Evolutionary conservation across 2,113 vertebrate species (phyloP).

Genomic region (Telmatochromis brachygnathus): DNA sequence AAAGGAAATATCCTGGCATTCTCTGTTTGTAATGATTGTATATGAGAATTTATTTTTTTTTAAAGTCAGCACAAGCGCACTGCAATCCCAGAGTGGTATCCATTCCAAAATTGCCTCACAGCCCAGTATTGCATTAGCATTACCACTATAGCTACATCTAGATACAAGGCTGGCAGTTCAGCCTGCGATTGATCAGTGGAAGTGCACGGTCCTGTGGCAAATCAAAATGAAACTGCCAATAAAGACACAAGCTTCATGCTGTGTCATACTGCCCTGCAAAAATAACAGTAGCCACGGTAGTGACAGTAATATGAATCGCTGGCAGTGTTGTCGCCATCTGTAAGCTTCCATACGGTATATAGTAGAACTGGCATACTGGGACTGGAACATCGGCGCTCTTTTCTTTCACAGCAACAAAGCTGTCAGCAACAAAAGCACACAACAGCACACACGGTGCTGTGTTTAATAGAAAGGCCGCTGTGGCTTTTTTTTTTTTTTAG

Average conservation of each 20-base stretch:
- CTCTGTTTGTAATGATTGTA: neutral
- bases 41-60: neutral
- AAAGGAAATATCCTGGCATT: neutral
- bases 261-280: neutral
- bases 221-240: neutral
- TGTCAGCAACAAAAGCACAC: neutral
- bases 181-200: neutral
- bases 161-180: neutral
- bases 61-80: neutral
- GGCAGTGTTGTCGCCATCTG: neutral
- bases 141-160: neutral
- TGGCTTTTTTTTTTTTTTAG: neutral
- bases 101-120: neutral
- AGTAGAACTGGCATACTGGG: neutral
- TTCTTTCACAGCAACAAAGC: neutral
- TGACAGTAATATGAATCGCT: neutral
- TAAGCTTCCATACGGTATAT: neutral
- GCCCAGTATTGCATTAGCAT: neutral
- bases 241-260: neutral
- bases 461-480: neutral
- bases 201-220: neutral
- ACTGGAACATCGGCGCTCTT: neutral
- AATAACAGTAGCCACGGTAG: neutral
- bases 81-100: neutral
- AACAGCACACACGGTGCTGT: neutral